phyloP scores from a whole-genome alignment of 2,113 vertebrate genomes.

The Dasypus novemcinctus region DNA sequence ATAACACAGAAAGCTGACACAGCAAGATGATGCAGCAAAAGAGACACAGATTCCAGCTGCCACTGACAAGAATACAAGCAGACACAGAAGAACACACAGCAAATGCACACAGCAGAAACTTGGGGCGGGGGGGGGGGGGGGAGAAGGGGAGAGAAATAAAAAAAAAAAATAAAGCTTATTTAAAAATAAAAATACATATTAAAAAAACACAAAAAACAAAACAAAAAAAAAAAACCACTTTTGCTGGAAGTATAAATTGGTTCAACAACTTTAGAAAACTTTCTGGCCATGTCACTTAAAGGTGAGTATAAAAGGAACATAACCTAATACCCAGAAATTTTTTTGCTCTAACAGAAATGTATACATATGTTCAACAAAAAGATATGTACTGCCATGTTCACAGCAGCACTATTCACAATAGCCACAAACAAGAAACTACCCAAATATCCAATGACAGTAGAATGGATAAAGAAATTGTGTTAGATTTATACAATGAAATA shows the following conservation, averaged over 20 bases:
- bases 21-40: no score
- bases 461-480: background rate
- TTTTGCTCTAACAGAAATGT: background rate
- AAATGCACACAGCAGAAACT: no score
- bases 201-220: no score
- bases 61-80: no score
- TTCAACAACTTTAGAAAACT: background rate
- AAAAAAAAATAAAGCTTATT: no score
- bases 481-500: background rate
- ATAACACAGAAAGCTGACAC: no score
- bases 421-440: background rate
- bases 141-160: no score
- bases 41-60: no score
- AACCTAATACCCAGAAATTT: background rate
- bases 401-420: slow-evolving; percentile 18
- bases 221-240: background rate
- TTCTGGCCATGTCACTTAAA: background rate
- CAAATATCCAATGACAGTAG: background rate
- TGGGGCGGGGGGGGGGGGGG: no score
- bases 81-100: no score
- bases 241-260: background rate
- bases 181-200: no score
- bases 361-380: background rate
- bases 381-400: background rate
- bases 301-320: background rate